A percentile compares a stretch with the other conserved stretches of the same genome.
Conservation (phyloP, 2,888 invertebrate species). For the Hirtodrosophila alboralis region DNA sequence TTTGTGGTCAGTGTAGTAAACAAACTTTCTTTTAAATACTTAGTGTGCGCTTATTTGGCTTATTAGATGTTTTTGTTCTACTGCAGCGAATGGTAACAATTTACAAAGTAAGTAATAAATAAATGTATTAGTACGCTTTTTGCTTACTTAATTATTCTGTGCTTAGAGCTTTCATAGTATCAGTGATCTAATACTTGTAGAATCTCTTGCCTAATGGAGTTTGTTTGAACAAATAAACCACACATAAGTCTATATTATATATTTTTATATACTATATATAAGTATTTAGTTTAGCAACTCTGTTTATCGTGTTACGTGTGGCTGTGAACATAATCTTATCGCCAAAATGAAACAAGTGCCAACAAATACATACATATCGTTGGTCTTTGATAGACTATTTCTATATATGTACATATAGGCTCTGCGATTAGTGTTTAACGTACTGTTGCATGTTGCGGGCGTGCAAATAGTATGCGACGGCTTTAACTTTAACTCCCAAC, state of each 20-base stretch:
- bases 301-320: constrained; percentile 37
- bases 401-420: constrained; percentile 5
- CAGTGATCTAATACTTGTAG: not conserved
- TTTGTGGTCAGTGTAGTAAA: too few species aligned
- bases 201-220: not conserved
- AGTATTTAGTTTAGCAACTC: constrained; percentile 34
- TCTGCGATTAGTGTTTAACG: constrained; percentile 40
- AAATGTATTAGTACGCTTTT: not conserved
- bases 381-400: constrained; percentile 14
- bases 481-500: not conserved
- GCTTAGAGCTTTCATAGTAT: constrained; percentile 2
- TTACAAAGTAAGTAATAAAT: constrained; percentile 24
- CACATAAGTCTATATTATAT: not conserved
- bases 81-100: not conserved
- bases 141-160: not conserved
- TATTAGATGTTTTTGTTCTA: constrained; percentile 27
- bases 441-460: constrained; percentile 42
- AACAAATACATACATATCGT: constrained; percentile 7
- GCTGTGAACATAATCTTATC: constrained; percentile 46
- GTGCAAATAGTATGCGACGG: constrained; percentile 29
- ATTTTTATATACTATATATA: not conserved
- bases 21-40: not conserved
- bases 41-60: constrained; percentile 57
- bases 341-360: constrained; percentile 29
- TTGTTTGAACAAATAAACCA: too few species aligned